These are phyloP conservation scores for Tamandua tetradactyla DNA, from an alignment of 2,797 vertebrate species.

Conservation along the genomic window DNA sequence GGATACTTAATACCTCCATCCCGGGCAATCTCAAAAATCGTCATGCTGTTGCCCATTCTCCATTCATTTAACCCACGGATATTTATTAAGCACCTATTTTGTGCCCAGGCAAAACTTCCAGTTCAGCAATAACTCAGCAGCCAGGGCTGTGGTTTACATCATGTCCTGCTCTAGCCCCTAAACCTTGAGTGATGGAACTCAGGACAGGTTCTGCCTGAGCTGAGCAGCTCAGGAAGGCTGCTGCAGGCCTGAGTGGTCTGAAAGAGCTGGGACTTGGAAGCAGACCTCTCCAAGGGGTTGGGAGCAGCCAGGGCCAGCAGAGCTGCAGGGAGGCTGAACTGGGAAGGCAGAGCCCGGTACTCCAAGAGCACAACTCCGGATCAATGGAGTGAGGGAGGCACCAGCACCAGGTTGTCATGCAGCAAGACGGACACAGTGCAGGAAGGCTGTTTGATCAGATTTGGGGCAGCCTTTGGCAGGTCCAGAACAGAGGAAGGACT, in stretches of 20 bases:
- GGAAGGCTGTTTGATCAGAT: too few species aligned
- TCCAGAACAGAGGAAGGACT: too few species aligned
- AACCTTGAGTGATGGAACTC: background rate
- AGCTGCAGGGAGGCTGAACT: too few species aligned
- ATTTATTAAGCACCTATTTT: rapidly evolving
- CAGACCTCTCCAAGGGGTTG: background rate
- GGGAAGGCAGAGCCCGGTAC: too few species aligned
- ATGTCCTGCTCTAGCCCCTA: background rate
- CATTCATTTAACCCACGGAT: background rate
- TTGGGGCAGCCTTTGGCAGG: too few species aligned
- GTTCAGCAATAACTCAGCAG: background rate
- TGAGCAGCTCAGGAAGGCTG: background rate
- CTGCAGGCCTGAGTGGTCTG: background rate
- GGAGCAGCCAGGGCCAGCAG: background rate
- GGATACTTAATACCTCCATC: background rate
- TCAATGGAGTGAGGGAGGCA: too few species aligned
- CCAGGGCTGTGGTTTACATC: background rate
- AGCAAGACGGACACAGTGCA: too few species aligned
- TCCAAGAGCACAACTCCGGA: too few species aligned
- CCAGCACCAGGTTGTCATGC: too few species aligned
- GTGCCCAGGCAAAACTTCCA: background rate
- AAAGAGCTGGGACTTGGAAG: background rate
- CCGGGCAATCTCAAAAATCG: background rate
- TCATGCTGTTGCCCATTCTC: background rate
- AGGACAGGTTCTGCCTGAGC: background rate